A percentile compares a stretch with the other conserved stretches of the same genome.
Evolutionary conservation across 2,888 invertebrate species (phyloP).

Genomic region (Meloe dianella): DNA sequence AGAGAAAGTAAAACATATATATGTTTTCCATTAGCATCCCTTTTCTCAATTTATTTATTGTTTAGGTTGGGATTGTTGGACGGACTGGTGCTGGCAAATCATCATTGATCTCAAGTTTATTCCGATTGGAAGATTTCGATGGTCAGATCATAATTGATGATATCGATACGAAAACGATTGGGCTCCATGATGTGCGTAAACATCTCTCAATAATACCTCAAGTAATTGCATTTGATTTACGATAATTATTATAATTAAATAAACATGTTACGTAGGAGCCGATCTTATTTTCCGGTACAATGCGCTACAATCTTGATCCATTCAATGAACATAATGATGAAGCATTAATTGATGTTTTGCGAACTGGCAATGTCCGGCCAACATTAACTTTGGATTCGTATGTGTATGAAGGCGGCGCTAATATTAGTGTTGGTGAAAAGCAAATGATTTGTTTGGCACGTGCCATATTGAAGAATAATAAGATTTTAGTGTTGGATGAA

Average conservation of each 20-base stretch:
- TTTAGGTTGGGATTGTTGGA: slow-evolving; percentile 64
- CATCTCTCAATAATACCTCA: slow-evolving; percentile 71
- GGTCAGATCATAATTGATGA: slow-evolving; percentile 65
- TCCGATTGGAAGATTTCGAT: slow-evolving; percentile 63
- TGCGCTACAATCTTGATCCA: slow-evolving; percentile 72
- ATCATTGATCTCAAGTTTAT: slow-evolving; percentile 63
- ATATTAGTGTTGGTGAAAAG: slow-evolving; percentile 81
- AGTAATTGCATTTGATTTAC: slow-evolving; percentile 34
- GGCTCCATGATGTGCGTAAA: slow-evolving; percentile 64
- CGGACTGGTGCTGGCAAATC: slow-evolving; percentile 68
- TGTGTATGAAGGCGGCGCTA: slow-evolving; percentile 75
- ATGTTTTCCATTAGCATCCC: neutral
- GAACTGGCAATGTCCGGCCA: slow-evolving; percentile 61
- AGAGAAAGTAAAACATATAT: slow-evolving; percentile 59
- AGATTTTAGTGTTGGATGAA: slow-evolving; percentile 71
- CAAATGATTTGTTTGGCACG: slow-evolving; percentile 82
- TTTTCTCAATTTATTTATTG: neutral
- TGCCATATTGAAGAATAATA: slow-evolving; percentile 76
- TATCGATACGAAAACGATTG: slow-evolving; percentile 58
- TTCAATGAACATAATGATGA: slow-evolving; percentile 61
- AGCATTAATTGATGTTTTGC: slow-evolving; percentile 46
- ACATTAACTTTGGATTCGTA: slow-evolving; percentile 64
- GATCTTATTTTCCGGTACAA: slow-evolving; percentile 69
- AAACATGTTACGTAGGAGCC: slow-evolving; percentile 64
- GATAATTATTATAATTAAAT: neutral